Conservation (phyloP, 1,140 invertebrate genomes). For the Caerostris extrusa region DNA sequence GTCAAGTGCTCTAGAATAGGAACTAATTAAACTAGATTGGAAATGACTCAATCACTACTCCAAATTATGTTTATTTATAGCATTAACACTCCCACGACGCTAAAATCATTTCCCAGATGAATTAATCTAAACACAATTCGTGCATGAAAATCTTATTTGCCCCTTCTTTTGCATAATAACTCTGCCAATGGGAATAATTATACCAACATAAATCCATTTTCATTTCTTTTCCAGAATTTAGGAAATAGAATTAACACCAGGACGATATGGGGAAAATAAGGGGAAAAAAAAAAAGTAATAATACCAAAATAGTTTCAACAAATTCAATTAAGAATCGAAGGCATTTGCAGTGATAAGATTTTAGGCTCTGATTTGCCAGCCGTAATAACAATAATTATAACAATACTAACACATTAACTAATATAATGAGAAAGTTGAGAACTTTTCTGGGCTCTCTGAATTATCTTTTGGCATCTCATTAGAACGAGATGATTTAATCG, state of each 20-base stretch:
- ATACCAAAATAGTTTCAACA: constrained; percentile 29
- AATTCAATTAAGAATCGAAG: constrained; percentile 28
- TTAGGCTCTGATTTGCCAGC: not conserved
- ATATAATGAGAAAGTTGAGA: constrained; percentile 6
- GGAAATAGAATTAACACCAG: constrained; percentile 10
- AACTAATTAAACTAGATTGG: not conserved
- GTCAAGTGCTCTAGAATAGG: too few species aligned
- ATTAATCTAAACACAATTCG: not conserved
- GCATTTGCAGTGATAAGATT: not conserved
- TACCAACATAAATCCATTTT: not conserved
- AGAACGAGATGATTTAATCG: constrained; percentile 41
- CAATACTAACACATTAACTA: constrained; percentile 48
- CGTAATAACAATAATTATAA: constrained; percentile 47
- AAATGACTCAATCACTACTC: not conserved
- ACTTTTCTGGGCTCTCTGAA: not conserved
- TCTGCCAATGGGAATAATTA: not conserved
- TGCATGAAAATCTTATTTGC: not conserved
- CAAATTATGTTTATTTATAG: constrained; percentile 21
- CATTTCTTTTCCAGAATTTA: constrained; percentile 12
- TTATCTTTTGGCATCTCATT: constrained; percentile 25
- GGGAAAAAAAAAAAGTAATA: not conserved
- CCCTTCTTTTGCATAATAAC: not conserved
- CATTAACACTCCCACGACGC: not conserved
- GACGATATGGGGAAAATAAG: not conserved
- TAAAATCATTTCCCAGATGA: not conserved